These are phyloP conservation scores for Mareca penelope DNA, from an alignment of 2,797 vertebrate genomes.

Conservation along the genomic window DNA sequence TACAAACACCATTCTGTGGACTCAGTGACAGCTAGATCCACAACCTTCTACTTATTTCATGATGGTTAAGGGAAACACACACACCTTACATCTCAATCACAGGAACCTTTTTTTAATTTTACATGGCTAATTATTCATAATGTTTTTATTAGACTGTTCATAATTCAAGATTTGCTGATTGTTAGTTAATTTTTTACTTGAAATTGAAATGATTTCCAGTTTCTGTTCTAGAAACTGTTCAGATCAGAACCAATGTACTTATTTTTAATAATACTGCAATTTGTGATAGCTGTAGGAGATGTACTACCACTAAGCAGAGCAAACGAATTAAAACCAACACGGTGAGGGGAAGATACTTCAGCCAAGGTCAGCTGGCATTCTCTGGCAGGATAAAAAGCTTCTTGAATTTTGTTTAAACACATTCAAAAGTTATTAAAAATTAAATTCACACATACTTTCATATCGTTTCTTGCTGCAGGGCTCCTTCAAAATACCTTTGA, in stretches of 20 bases:
- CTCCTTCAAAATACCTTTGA: not conserved
- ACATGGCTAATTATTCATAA: not conserved
- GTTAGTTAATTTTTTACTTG: not conserved
- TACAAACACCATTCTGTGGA: not conserved
- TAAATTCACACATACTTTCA: not conserved
- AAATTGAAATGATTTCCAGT: not conserved
- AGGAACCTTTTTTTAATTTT: not conserved
- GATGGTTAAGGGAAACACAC: not conserved
- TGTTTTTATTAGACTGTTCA: not conserved
- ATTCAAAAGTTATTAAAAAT: not conserved
- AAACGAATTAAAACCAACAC: not conserved
- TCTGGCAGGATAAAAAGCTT: not conserved
- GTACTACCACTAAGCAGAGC: not conserved
- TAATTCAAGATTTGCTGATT: not conserved
- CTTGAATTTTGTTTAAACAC: not conserved
- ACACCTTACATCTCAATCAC: not conserved
- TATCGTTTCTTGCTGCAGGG: not conserved
- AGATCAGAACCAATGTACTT: not conserved
- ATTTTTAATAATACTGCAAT: not conserved
- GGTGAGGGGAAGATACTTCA: not conserved
- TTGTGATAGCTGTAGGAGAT: not conserved
- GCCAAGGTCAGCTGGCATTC: not conserved
- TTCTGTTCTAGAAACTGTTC: not conserved
- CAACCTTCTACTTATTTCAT: not conserved
- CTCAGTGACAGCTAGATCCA: not conserved